A percentile compares a stretch with the other conserved stretches of the same genome.
These are phyloP conservation scores for Diplodus sargus DNA, from an alignment of 2,797 vertebrate species.

Conservation along the genomic window DNA sequence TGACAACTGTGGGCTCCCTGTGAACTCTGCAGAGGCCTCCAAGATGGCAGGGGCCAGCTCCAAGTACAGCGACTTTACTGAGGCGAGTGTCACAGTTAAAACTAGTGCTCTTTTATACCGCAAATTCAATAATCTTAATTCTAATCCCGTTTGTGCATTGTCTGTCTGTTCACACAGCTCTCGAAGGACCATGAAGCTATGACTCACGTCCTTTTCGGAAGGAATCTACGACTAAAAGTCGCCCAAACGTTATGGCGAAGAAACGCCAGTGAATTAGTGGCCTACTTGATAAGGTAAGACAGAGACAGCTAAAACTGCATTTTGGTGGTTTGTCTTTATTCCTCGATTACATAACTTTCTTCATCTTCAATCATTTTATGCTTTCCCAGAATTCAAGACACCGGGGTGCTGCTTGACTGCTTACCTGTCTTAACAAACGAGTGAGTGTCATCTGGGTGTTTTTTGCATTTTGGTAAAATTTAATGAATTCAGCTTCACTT, in stretches of 20 bases:
- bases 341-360: not conserved
- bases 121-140: not conserved
- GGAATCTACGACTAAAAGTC: conserved; percentile 95
- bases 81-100: conserved; percentile 82
- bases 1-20: conserved; percentile 78
- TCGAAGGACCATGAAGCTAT: conserved; percentile 97
- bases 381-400: conserved; percentile 91
- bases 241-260: conserved; percentile 96
- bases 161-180: conserved; percentile 81
- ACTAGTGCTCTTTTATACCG: not conserved
- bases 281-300: conserved; percentile 93
- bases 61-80: conserved; percentile 93
- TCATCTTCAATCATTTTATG: conserved; percentile 6
- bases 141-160: conserved; percentile 23
- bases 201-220: conserved; percentile 95
- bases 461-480: too few relatives aligned
- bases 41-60: conserved; percentile 93
- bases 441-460: conserved; percentile 78
- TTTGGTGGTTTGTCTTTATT: not conserved
- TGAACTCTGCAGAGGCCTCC: conserved; percentile 87
- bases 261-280: conserved; percentile 95
- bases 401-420: conserved; percentile 95
- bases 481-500: not conserved
- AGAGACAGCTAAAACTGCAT: not conserved
- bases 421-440: conserved; percentile 96